Evolutionary conservation across 2,797 vertebrate genomes (phyloP), one percentile per base, ranked within the genome.

Genomic region (Sebastes minor): DNA sequence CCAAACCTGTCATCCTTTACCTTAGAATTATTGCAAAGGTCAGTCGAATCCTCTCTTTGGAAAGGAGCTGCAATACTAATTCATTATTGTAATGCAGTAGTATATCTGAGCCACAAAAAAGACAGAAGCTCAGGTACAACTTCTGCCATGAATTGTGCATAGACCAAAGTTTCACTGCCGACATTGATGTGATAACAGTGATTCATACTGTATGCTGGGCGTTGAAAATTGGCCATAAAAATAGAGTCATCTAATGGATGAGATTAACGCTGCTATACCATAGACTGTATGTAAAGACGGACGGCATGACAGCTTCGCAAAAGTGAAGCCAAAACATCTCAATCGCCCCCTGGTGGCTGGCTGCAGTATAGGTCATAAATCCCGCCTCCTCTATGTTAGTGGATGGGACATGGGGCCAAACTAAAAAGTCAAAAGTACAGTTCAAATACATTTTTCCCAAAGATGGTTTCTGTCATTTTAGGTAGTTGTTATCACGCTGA

Each of bases 21-120:
- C 76, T 83, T 1, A 61, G 60, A 80, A 64, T 71, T 73, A 68
- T 3, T 5, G 76, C 57, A 76, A 79, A 78, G 78, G 80, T 81
- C 80, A 59, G 57, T 22, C 11, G 0, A 0, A 20, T 60, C 53
- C 71, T 52, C 6, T 38, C 27, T 65, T 25, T 56, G 75, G 35
- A 49, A 49, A 8, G 23, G 60, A 60, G 52, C 28, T 59, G 56
- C 46, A 57, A 65, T 27, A 62, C 73, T 1, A 55, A 62, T 20
- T 32, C 49, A 20, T 53, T 52, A 20, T 1, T 63, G 27, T 35
- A 42, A 42, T 33, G n/a, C 38, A 30, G 25, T 1, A 16, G 53
- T 11, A 30, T 42, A 53, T n/a, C 22, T 46, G 38, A 68, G 35
- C 8, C 12, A 18, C 5, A 55, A 25, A 63, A 18, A 65, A 22